Evolutionary conservation across 2,888 invertebrate genomes (phyloP).

Genomic region (Tetrapedia diversipes): DNA sequence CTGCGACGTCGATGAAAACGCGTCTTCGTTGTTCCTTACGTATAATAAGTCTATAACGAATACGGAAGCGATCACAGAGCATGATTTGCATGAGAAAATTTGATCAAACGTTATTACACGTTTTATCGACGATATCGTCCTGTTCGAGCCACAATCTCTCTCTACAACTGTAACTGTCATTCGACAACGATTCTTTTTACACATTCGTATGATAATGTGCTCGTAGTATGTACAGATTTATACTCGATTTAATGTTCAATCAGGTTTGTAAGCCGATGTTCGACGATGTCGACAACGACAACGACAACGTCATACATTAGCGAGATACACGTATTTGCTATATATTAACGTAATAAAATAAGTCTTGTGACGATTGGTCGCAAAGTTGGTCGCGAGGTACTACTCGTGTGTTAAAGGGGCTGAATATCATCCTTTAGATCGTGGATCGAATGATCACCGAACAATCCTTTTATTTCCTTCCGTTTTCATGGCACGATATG

Average conservation of each 20-base stretch:
- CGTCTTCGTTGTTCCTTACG: constrained; percentile 5
- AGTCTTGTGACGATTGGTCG: constrained; percentile 54
- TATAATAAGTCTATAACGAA: background rate
- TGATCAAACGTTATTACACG: background rate
- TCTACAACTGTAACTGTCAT: constrained; percentile 23
- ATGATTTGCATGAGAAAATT: background rate
- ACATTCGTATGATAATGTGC: constrained; percentile 49
- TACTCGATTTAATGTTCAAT: constrained; percentile 75
- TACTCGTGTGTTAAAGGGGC: background rate
- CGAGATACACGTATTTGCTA: background rate
- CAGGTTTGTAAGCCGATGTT: constrained; percentile 71
- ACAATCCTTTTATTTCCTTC: background rate
- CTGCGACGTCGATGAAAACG: constrained; percentile 12
- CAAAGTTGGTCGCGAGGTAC: background rate
- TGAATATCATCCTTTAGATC: background rate
- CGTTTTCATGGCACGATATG: background rate
- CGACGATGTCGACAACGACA: background rate
- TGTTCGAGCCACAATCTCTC: constrained; percentile 5
- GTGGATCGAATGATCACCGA: too few species aligned
- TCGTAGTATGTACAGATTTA: constrained; percentile 67
- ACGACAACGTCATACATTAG: background rate
- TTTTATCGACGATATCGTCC: background rate
- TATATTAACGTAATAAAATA: constrained; percentile 60
- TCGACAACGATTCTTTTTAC: constrained; percentile 44
- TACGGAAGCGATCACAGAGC: background rate